phyloP scores from a whole-genome alignment of 2,888 invertebrate species.

The Ditylenchus weischeri region DNA sequence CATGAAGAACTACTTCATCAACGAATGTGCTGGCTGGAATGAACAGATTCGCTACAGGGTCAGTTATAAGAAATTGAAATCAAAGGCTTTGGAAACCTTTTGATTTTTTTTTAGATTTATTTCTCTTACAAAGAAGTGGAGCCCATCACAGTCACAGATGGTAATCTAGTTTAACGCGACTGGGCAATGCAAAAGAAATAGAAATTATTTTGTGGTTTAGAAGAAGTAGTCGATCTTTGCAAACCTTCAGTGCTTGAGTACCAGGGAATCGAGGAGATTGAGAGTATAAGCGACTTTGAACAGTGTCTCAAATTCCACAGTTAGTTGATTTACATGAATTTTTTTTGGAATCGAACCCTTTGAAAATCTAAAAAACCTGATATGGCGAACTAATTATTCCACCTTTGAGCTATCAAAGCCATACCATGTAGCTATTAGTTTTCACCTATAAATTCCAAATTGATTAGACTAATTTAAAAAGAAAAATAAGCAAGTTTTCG shows the following conservation, averaged over 20 bases:
- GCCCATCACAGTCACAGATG: constrained; percentile 13
- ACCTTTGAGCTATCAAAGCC: too few species aligned
- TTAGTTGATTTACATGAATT: neutral
- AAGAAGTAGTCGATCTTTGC: constrained; percentile 15
- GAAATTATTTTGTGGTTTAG: neutral
- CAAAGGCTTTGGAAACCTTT: neutral
- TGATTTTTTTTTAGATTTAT: constrained; percentile 20
- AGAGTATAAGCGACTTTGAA: constrained; percentile 23
- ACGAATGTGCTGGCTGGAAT: constrained; percentile 25
- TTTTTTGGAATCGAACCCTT: neutral
- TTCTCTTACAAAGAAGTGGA: constrained; percentile 19
- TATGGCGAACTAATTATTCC: too few species aligned
- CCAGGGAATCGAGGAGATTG: constrained; percentile 23
- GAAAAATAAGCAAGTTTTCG: too few species aligned
- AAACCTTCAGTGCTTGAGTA: constrained; percentile 16
- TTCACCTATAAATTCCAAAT: too few species aligned
- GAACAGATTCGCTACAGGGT: constrained; percentile 26
- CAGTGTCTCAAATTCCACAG: constrained; percentile 22
- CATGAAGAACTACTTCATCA: constrained; percentile 17
- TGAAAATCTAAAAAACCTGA: too few species aligned
- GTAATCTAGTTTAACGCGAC: neutral
- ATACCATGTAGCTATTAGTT: too few species aligned
- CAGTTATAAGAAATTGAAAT: neutral
- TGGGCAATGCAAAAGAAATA: too few species aligned
- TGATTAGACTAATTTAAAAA: too few species aligned